Percentiles rank a stretch among this genome's conserved stretches.
Conservation (phyloP, 2,888 invertebrate genomes). For the Tetranychus piercei region DNA sequence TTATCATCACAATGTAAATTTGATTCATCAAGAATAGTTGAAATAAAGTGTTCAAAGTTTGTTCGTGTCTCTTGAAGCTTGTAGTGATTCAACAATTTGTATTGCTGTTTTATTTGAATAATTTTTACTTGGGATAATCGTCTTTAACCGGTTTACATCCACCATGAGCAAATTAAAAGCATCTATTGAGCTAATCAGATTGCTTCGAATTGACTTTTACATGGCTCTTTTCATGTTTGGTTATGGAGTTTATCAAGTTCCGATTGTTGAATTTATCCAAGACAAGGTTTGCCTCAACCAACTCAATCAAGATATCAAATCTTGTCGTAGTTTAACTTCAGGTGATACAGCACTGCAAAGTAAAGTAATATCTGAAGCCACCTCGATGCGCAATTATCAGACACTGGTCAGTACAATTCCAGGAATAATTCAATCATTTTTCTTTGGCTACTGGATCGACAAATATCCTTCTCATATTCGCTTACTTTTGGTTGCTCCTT, state of each 20-base stretch:
- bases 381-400: neutral
- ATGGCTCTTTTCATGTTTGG: neutral
- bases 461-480: neutral
- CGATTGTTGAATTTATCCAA: neutral
- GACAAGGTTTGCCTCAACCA: constrained; percentile 1
- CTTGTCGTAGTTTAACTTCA: neutral
- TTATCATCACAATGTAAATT: too few species aligned
- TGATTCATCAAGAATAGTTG: too few species aligned
- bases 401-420: neutral
- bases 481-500: neutral
- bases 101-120: too few species aligned
- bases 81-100: too few species aligned
- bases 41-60: too few species aligned
- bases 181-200: neutral
- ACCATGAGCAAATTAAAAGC: neutral
- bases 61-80: too few species aligned
- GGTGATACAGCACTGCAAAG: neutral
- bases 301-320: neutral
- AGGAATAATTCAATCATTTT: neutral
- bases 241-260: neutral
- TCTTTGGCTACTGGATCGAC: neutral
- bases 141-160: too few species aligned
- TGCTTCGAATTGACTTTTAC: neutral
- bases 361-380: neutral
- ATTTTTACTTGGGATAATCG: too few species aligned